Conservation (phyloP, 1,140 invertebrate species). For the Chelonus insularis region DNA sequence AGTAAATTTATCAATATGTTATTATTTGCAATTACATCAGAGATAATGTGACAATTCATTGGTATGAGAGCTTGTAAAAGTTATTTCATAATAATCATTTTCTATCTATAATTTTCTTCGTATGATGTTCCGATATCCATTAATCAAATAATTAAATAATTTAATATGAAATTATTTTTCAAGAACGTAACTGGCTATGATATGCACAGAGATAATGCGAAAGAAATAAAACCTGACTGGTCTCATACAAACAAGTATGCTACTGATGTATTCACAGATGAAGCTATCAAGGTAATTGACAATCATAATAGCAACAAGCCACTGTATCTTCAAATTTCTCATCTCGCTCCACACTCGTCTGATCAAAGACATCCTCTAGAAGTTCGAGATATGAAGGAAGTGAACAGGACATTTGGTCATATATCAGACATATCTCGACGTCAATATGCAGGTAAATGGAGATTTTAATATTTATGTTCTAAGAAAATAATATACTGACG, state of each 20-base stretch:
- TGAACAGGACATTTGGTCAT: conserved; percentile 61
- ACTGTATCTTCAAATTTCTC: conserved; percentile 65
- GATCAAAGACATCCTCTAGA: conserved; percentile 61
- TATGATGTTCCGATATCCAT: too few species aligned
- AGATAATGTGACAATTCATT: too few species aligned
- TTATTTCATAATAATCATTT: too few species aligned
- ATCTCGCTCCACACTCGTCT: conserved; percentile 66
- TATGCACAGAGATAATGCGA: conserved; percentile 54
- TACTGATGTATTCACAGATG: conserved; percentile 64
- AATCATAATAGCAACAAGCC: conserved; percentile 59
- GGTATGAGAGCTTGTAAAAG: too few species aligned
- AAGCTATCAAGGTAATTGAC: conserved; percentile 62
- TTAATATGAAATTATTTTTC: conserved; percentile 24
- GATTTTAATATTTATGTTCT: not conserved
- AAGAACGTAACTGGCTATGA: conserved; percentile 57
- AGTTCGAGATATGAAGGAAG: conserved; percentile 59
- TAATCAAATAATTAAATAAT: too few species aligned
- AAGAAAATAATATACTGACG: not conserved
- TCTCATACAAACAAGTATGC: conserved; percentile 61
- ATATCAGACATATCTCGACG: conserved; percentile 63
- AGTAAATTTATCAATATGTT: too few species aligned
- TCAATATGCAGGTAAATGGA: conserved; percentile 62
- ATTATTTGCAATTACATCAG: too few species aligned
- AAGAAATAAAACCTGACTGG: conserved; percentile 37
- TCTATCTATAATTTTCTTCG: too few species aligned